Evolutionary conservation across 2,797 vertebrate genomes (phyloP), one percentile per base, ranked within the genome.

Genomic region (Enteromius viviparus): DNA sequence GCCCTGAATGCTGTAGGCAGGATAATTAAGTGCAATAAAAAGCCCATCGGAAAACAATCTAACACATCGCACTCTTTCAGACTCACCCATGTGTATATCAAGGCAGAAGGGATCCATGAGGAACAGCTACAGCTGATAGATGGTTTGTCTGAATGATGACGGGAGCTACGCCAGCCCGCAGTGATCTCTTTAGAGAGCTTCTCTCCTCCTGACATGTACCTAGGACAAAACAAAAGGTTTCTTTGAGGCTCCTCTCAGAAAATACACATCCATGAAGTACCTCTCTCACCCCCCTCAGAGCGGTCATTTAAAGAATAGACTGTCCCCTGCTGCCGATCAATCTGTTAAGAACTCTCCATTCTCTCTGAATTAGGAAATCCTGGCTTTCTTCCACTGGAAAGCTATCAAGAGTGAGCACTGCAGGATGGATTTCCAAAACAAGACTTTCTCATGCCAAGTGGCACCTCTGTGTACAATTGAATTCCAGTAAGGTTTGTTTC

Each of bases 311-410:
- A 87, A 90, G 93, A 95, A 95, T 94, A 87, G 91, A 92, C 87
- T 78, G 90, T 94, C 94, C 94, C 94, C 85, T 83, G 94, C 71
- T 90, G 92, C 90, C 91, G 88, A 95, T 95, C 93, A 95, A 95
- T 95, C 93, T 94, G 94, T 95, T 94, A 89, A 90, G 92, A 92
- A 87, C 91, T 94, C 91, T 77, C 90, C 90, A 92, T 92, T 94
- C 92, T 92, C 82, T 51, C 85, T 71, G 85, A 91, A 91, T 93
- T 94, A 94, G 94, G 94, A 95, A 95, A 95, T 95, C 94, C 94
- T 95, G 94, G 93, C 94, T 94, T 95, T 95, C 93, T 94, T 94
- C 89, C 82, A 85, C 88, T 89, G 75, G 69, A 87, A 89, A 91
- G 91, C 91, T 88, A 90, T 91, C 77, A 70, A 92, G 91, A 90